Percentiles rank a stretch among this genome's conserved stretches.
phyloP scores from a whole-genome alignment of 2,797 vertebrate species.

The Betta splendens region DNA sequence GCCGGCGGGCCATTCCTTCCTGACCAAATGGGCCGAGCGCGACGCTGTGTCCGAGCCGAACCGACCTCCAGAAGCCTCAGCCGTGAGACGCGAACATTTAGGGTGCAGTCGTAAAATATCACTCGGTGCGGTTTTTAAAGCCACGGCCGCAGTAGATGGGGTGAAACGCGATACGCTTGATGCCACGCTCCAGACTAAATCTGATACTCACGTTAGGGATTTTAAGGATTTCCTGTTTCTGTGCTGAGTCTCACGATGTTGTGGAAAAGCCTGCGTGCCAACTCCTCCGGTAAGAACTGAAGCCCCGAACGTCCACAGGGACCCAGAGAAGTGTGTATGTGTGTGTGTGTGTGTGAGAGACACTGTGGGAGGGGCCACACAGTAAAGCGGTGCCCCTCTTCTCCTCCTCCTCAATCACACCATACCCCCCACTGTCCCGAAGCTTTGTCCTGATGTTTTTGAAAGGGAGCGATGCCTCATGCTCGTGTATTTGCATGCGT shows the following conservation, averaged over 20 bases:
- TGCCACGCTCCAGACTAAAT: slow-evolving; percentile 36
- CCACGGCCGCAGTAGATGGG: background rate
- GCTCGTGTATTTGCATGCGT: background rate
- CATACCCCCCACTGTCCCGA: slow-evolving; percentile 57
- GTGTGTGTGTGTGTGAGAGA: slow-evolving; percentile 33
- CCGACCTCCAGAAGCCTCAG: slow-evolving; percentile 21
- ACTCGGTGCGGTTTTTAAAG: background rate
- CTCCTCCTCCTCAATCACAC: slow-evolving; percentile 72
- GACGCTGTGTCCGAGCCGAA: slow-evolving; percentile 31
- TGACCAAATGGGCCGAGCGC: slow-evolving; percentile 60
- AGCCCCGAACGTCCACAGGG: slow-evolving; percentile 62
- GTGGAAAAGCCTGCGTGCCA: slow-evolving; percentile 34
- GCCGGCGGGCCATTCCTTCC: slow-evolving; percentile 54
- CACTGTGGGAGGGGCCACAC: slow-evolving; percentile 68
- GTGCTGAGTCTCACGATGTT: slow-evolving; percentile 27
- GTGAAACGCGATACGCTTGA: slow-evolving; percentile 27
- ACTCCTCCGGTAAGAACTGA: slow-evolving; percentile 28
- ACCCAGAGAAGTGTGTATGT: slow-evolving; percentile 44
- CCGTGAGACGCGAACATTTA: slow-evolving; percentile 17
- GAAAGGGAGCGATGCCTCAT: background rate
- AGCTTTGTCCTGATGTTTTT: slow-evolving; percentile 64
- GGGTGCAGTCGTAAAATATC: slow-evolving; percentile 10
- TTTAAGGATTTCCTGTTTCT: slow-evolving; percentile 52
- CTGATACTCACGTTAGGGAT: slow-evolving; percentile 65
- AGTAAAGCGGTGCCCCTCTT: slow-evolving; percentile 64